A percentile compares a stretch with the other conserved stretches of the same genome.
Evolutionary conservation across 2,113 vertebrate species (phyloP).

Genomic region (Hucho hucho): DNA sequence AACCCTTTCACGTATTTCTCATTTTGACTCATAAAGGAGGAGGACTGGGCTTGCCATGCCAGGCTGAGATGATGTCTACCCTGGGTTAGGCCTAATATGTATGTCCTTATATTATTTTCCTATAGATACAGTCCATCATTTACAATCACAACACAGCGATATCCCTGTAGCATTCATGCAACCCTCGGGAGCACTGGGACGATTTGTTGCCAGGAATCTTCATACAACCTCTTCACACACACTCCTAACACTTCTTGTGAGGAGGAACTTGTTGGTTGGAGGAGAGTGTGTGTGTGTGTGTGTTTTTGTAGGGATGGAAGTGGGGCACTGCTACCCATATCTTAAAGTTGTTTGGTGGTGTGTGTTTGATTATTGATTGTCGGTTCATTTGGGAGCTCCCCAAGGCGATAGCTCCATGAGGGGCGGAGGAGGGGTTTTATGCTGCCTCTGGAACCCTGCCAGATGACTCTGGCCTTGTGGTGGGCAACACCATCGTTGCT

Average conservation of each 20-base stretch:
- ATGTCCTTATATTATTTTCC: neutral
- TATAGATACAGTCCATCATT: neutral
- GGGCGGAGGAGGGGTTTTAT: neutral
- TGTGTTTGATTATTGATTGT: slow-evolving; percentile 13
- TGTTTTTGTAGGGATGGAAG: too few species aligned
- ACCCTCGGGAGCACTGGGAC: slow-evolving; percentile 58
- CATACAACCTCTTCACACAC: slow-evolving; percentile 31
- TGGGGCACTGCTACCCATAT: too few species aligned
- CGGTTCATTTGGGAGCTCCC: slow-evolving; percentile 25
- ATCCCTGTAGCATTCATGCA: too few species aligned
- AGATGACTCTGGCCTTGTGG: slow-evolving; percentile 62
- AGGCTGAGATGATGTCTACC: neutral
- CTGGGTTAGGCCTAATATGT: neutral
- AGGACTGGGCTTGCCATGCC: neutral
- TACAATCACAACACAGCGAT: too few species aligned
- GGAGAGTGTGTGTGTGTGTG: too few species aligned
- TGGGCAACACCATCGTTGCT: slow-evolving; percentile 45
- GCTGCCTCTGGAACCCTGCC: slow-evolving; percentile 54
- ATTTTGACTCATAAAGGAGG: slow-evolving; percentile 39
- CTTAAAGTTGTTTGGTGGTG: too few species aligned
- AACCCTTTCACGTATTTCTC: slow-evolving; percentile 50
- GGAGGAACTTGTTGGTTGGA: too few species aligned
- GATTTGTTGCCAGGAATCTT: slow-evolving; percentile 60
- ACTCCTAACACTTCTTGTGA: slow-evolving; percentile 5
- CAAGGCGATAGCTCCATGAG: slow-evolving; percentile 27